These are phyloP conservation scores for Zaprionus africanus DNA, from an alignment of 1,140 invertebrate genomes.

Conservation along the genomic window DNA sequence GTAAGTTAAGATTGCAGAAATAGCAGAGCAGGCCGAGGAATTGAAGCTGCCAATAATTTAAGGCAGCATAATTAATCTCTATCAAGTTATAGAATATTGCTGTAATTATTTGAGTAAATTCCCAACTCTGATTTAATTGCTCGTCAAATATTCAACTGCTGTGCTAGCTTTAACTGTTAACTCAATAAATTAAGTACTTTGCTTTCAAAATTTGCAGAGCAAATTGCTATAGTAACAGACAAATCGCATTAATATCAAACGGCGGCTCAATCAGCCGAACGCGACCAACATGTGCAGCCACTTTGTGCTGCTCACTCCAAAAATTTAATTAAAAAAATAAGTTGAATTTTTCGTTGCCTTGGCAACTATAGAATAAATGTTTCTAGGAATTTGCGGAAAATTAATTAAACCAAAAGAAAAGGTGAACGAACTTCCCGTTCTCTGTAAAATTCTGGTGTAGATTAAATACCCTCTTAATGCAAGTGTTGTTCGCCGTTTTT, in stretches of 20 bases:
- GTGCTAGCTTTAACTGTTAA: neutral
- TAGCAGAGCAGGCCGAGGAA: neutral
- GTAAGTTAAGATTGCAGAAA: neutral
- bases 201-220: neutral
- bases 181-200: neutral
- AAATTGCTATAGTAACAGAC: neutral
- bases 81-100: neutral
- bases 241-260: slow-evolving; percentile 15
- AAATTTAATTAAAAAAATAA: neutral
- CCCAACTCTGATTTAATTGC: neutral
- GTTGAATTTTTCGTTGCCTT: neutral
- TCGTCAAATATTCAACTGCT: neutral
- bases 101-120: neutral
- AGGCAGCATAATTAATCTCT: neutral
- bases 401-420: neutral
- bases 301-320: neutral
- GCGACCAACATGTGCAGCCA: neutral
- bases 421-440: neutral
- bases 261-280: neutral
- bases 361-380: neutral
- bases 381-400: neutral
- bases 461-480: neutral
- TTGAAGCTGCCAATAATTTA: neutral
- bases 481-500: neutral
- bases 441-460: neutral